Percentiles rank a stretch among this genome's conserved stretches.
Evolutionary conservation across 1,140 invertebrate species (phyloP).

Genomic region (Drosophila grimshawi): DNA sequence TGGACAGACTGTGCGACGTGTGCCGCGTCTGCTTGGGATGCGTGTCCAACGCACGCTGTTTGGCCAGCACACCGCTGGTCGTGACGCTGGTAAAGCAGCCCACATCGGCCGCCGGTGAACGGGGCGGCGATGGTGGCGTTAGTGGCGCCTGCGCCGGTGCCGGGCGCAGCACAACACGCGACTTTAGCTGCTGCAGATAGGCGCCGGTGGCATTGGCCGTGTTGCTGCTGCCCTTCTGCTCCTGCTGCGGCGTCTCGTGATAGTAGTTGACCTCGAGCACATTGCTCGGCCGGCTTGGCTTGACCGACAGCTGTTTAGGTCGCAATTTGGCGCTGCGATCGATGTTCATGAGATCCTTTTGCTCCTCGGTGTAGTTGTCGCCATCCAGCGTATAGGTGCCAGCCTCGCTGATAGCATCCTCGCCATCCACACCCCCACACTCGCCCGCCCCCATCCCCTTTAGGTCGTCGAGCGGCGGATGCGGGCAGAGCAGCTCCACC

Average conservation of each 20-base stretch:
- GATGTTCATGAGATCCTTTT: constrained; percentile 94
- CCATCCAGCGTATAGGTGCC: constrained; percentile 95
- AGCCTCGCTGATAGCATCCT: constrained; percentile 89
- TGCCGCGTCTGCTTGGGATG: constrained; percentile 79
- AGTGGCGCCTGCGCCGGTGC: constrained; percentile 29
- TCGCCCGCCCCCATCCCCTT: constrained; percentile 47
- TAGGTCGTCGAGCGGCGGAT: constrained; percentile 74
- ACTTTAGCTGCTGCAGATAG: constrained; percentile 87
- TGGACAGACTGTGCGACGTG: constrained; percentile 86
- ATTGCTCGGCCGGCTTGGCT: constrained; percentile 84
- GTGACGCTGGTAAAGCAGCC: constrained; percentile 87
- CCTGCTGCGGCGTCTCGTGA: constrained; percentile 84
- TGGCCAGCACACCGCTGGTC: constrained; percentile 87
- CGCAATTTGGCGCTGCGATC: constrained; percentile 85
- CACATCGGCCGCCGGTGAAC: constrained; percentile 79
- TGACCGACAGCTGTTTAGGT: constrained; percentile 66
- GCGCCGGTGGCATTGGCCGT: constrained; percentile 75
- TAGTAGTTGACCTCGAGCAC: constrained; percentile 87
- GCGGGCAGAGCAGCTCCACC: constrained; percentile 76
- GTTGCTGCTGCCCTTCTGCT: constrained; percentile 65
- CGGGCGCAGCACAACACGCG: constrained; percentile 85
- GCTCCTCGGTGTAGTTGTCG: constrained; percentile 92
- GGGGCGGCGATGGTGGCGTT: constrained; percentile 59
- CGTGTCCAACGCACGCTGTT: constrained; percentile 78
- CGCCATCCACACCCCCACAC: not conserved